Evolutionary conservation across 1,140 invertebrate genomes (phyloP).

Genomic region (Lucilia cuprina): DNA sequence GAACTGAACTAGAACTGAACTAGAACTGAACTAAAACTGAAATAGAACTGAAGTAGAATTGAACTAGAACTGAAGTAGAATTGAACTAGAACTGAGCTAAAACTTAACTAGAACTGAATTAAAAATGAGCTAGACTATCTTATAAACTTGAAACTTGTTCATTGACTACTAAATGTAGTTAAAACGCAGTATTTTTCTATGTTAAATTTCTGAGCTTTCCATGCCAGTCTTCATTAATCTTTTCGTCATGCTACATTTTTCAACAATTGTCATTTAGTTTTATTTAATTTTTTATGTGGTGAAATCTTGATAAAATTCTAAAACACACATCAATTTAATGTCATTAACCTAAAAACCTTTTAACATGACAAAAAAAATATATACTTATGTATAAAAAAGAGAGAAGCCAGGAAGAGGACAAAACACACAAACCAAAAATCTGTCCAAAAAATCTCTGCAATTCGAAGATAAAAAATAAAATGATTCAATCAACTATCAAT

Average conservation of each 20-base stretch:
- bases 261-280: not conserved
- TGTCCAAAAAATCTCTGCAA: slow-evolving; percentile 11
- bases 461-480: slow-evolving; percentile 24
- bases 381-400: no score
- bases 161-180: no score
- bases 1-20: no score
- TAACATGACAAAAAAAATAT: not conserved
- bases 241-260: not conserved
- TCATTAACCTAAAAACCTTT: slow-evolving; percentile 29
- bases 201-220: no score
- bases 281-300: not conserved
- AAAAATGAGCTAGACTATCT: no score
- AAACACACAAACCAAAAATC: not conserved
- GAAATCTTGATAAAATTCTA: not conserved
- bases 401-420: not conserved
- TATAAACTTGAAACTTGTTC: no score
- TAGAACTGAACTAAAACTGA: no score
- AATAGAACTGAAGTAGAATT: no score
- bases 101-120: no score
- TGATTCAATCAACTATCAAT: slow-evolving; percentile 36
- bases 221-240: not conserved
- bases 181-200: no score
- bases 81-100: no score
- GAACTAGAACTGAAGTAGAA: no score
- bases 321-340: slow-evolving; percentile 25